Conservation (phyloP, 2,797 vertebrate genomes). For the Coracias cyanogaster region DNA sequence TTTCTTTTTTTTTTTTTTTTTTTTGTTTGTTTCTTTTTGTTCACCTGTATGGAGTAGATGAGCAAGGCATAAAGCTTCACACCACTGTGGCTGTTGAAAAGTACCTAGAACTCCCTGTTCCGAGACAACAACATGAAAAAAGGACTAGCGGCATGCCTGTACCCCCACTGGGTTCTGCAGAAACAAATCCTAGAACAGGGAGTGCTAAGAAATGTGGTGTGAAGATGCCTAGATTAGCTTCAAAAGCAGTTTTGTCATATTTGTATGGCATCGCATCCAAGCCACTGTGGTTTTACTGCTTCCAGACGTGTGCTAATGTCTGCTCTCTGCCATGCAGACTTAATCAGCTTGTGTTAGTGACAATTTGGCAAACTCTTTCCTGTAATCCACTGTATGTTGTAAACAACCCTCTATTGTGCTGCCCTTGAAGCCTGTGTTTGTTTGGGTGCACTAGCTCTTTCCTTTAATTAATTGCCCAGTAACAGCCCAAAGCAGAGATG, state of each 20-base stretch:
- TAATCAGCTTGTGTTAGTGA: constrained; percentile 17
- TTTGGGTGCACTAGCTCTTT: not conserved
- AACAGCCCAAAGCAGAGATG: not conserved
- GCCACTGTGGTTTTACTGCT: not conserved
- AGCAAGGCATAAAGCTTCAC: not conserved
- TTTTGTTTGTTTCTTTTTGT: too few species aligned
- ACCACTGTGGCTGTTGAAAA: not conserved
- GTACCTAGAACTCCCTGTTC: not conserved
- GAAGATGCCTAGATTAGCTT: not conserved
- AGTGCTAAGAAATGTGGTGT: not conserved
- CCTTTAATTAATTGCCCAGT: not conserved
- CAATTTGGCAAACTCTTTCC: not conserved
- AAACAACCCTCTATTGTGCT: not conserved
- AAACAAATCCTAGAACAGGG: not conserved
- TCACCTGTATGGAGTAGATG: not conserved
- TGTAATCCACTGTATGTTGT: not conserved
- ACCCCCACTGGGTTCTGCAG: not conserved
- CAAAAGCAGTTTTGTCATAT: not conserved
- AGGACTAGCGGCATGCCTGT: not conserved
- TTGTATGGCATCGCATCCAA: not conserved
- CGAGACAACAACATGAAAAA: not conserved
- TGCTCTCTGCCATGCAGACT: not conserved
- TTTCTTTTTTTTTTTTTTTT: too few species aligned
- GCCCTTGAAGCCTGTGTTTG: not conserved
- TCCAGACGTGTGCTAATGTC: not conserved